A percentile compares a stretch with the other conserved stretches of the same genome.
phyloP scores from a whole-genome alignment of 2,113 vertebrate species.

The Lagenorhynchus albirostris region DNA sequence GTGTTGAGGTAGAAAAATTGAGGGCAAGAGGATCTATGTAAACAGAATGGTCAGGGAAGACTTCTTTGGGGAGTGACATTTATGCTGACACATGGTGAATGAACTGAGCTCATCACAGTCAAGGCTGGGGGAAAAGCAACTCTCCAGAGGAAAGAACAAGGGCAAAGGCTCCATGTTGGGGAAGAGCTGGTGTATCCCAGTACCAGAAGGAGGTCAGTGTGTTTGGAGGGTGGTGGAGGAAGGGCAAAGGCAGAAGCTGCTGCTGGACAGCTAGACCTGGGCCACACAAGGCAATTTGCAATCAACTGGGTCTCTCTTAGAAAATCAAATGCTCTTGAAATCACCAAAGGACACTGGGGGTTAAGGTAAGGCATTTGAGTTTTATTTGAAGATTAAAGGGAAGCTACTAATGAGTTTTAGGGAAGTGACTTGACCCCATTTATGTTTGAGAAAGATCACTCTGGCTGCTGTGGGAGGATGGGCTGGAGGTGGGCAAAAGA shows the following conservation, averaged over 20 bases:
- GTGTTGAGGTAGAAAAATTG: background rate
- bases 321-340: background rate
- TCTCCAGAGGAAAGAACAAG: background rate
- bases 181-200: background rate
- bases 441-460: background rate
- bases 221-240: background rate
- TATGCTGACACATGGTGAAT: background rate
- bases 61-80: background rate
- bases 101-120: background rate
- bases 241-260: background rate
- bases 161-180: background rate
- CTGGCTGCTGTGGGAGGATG: background rate
- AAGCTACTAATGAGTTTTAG: background rate
- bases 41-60: background rate
- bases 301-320: background rate
- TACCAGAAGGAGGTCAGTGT: background rate
- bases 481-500: background rate
- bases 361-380: background rate
- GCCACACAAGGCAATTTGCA: background rate
- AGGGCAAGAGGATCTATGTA: background rate
- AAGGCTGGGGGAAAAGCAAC: background rate
- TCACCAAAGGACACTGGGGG: background rate
- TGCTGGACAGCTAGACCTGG: background rate
- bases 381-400: slow-evolving; percentile 6
- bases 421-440: background rate